A percentile compares a stretch with the other conserved stretches of the same genome.
These are phyloP conservation scores for Thaumatotibia leucotreta DNA, from an alignment of 1,140 invertebrate species.

Conservation along the genomic window DNA sequence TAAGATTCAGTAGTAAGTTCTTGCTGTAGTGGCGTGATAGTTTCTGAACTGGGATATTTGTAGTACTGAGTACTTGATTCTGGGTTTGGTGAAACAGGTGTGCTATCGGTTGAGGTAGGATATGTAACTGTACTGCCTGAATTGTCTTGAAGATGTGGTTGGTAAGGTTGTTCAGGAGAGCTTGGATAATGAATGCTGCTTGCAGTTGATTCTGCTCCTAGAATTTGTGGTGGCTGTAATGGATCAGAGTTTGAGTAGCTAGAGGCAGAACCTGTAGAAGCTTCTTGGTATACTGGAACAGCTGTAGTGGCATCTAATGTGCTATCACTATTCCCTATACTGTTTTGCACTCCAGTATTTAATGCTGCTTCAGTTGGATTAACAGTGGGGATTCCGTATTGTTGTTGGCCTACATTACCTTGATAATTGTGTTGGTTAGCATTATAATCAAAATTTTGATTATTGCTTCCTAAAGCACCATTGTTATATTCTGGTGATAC, in stretches of 20 bases:
- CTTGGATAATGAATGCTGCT: neutral
- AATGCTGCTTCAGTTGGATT: neutral
- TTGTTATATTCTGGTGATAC: neutral
- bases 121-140: neutral
- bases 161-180: neutral
- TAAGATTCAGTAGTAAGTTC: neutral
- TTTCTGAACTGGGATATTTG: neutral
- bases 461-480: neutral
- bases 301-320: neutral
- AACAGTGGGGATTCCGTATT: neutral
- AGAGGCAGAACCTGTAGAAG: neutral
- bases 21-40: neutral
- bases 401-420: neutral
- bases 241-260: neutral
- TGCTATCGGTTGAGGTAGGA: neutral
- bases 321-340: neutral
- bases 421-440: neutral
- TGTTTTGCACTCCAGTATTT: neutral
- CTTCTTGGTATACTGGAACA: neutral
- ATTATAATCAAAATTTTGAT: constrained; percentile 1
- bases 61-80: neutral
- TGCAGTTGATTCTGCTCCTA: neutral
- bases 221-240: neutral
- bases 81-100: neutral
- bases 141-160: neutral